phyloP scores from a whole-genome alignment of 2,797 vertebrate genomes.

The Ptychobarbus kaznakovi region DNA sequence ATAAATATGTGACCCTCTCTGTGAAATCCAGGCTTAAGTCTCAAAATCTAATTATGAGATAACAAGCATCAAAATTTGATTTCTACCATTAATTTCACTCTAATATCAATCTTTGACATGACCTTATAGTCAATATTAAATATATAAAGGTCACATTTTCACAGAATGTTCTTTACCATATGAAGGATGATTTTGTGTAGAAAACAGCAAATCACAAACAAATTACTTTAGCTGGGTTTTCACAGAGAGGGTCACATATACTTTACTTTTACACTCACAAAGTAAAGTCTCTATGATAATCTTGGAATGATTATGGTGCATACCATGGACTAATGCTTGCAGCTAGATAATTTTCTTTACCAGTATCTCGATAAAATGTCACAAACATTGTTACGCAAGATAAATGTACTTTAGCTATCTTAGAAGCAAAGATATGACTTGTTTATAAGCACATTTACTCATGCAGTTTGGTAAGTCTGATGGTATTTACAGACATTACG shows the following conservation, averaged over 20 bases:
- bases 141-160: no score
- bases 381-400: not conserved
- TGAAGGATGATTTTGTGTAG: no score
- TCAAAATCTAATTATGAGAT: no score
- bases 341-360: not conserved
- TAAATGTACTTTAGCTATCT: not conserved
- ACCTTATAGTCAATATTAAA: no score
- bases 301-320: not conserved
- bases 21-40: no score
- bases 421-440: not conserved
- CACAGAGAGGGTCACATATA: not conserved
- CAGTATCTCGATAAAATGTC: not conserved
- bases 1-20: not conserved
- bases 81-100: no score
- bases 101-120: no score
- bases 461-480: conserved; percentile 27
- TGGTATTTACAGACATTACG: conserved; percentile 27
- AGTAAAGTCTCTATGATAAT: not conserved
- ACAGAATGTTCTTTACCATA: no score
- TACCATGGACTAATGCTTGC: not conserved
- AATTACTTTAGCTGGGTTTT: no score
- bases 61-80: no score
- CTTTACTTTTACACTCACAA: conserved; percentile 23
- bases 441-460: not conserved
- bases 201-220: no score